phyloP scores from a whole-genome alignment of 2,797 vertebrate species.

The Danio aesculapii region DNA sequence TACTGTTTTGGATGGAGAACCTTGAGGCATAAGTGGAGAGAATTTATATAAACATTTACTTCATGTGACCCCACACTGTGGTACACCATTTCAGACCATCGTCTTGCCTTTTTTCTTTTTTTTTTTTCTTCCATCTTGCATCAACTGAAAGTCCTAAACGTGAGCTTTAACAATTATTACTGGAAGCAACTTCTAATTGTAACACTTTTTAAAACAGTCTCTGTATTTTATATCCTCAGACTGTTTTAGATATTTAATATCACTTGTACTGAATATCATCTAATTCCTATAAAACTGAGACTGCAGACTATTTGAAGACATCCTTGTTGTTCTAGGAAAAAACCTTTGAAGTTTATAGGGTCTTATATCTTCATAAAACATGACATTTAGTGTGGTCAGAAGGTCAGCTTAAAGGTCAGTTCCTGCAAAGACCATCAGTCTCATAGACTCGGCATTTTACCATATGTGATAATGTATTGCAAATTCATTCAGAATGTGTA shows the following conservation, averaged over 20 bases:
- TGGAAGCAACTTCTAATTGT: neutral
- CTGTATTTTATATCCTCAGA: neutral
- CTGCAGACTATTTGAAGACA: neutral
- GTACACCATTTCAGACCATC: conserved; percentile 30
- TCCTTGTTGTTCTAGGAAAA: neutral
- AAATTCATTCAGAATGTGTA: conserved; percentile 6
- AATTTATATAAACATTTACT: conserved; percentile 68
- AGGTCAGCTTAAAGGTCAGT: conserved; percentile 8
- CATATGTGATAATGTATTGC: neutral
- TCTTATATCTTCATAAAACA: conserved; percentile 57
- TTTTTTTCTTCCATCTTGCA: neutral
- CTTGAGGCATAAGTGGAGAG: conserved; percentile 17
- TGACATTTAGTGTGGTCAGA: conserved; percentile 55
- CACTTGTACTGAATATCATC: neutral
- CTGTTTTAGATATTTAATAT: conserved; percentile 13
- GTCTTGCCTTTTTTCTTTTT: neutral
- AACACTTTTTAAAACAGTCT: neutral
- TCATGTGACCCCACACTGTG: conserved; percentile 36
- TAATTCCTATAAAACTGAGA: neutral
- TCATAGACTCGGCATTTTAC: neutral
- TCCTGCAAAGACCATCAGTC: conserved; percentile 8
- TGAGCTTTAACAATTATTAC: neutral
- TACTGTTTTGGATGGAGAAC: conserved; percentile 5
- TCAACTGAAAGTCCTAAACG: neutral
- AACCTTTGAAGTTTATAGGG: conserved; percentile 14